Conservation (phyloP, 2,797 vertebrate genomes). For the Gambelia wislizenii region DNA sequence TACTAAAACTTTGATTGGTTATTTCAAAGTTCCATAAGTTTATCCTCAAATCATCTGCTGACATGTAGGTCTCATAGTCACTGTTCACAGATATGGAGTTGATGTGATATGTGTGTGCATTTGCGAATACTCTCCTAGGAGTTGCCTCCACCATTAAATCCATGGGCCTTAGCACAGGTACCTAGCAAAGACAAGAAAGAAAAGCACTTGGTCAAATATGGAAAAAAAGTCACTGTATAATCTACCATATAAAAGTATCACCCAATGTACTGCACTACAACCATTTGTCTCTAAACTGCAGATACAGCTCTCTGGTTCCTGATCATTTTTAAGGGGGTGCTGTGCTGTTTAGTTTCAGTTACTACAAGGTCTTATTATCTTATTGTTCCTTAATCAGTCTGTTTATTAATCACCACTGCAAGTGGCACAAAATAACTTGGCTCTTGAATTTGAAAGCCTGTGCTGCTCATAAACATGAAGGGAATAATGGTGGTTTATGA, state of each 20-base stretch:
- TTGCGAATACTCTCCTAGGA: slow-evolving; percentile 92
- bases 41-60: slow-evolving; percentile 94
- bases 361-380: neutral
- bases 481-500: neutral
- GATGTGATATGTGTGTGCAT: slow-evolving; percentile 97
- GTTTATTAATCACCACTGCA: neutral
- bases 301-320: neutral
- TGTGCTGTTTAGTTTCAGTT: neutral
- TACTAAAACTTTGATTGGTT: slow-evolving; percentile 97
- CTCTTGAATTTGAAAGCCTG: neutral
- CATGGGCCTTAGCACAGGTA: slow-evolving; percentile 94
- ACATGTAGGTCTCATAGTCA: slow-evolving; percentile 96
- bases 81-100: slow-evolving; percentile 99
- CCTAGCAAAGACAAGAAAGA: slow-evolving; percentile 71
- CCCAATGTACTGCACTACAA: neutral
- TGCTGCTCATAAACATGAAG: neutral
- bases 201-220: slow-evolving; percentile 3
- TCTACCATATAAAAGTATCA: slow-evolving; percentile 4
- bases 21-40: slow-evolving; percentile 98
- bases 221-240: neutral
- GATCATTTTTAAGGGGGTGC: neutral
- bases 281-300: neutral
- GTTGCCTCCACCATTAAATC: slow-evolving; percentile 97
- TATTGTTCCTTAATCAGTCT: neutral
- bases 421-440: neutral